Evolutionary conservation across 2,888 invertebrate genomes (phyloP).

Genomic region (Rhogogaster chlorosoma): DNA sequence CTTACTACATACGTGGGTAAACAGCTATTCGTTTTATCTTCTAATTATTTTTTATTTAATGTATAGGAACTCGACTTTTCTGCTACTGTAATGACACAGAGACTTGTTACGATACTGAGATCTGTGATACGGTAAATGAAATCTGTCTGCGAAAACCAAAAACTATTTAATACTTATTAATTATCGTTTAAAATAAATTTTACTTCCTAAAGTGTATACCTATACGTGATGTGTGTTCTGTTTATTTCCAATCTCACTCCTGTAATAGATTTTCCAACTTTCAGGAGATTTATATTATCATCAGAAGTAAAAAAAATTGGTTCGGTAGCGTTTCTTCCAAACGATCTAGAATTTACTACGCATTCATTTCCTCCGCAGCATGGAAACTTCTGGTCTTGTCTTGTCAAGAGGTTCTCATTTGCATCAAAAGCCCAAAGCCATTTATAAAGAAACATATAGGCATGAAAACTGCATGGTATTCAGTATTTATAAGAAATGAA

Average conservation of each 20-base stretch:
- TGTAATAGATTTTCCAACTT: background rate
- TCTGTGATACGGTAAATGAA: constrained; percentile 15
- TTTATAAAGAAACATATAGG: background rate
- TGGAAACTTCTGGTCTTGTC: background rate
- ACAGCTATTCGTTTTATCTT: background rate
- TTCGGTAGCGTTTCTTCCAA: background rate
- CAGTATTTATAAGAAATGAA: background rate
- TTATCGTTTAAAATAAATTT: constrained; percentile 30
- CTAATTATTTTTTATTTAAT: background rate
- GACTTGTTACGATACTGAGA: background rate
- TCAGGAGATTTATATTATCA: background rate
- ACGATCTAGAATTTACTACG: background rate
- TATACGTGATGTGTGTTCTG: background rate
- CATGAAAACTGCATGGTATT: background rate
- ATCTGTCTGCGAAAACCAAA: constrained; percentile 20
- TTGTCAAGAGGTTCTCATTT: background rate
- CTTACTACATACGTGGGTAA: background rate
- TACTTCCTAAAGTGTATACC: background rate
- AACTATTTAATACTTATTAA: constrained; percentile 3
- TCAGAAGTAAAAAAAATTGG: background rate
- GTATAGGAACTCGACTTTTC: background rate
- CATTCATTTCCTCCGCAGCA: background rate
- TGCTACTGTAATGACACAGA: background rate
- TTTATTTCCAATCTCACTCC: background rate
- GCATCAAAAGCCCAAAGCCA: background rate